Evolutionary conservation across 2,888 invertebrate species (phyloP).

Genomic region (Autographa gamma): DNA sequence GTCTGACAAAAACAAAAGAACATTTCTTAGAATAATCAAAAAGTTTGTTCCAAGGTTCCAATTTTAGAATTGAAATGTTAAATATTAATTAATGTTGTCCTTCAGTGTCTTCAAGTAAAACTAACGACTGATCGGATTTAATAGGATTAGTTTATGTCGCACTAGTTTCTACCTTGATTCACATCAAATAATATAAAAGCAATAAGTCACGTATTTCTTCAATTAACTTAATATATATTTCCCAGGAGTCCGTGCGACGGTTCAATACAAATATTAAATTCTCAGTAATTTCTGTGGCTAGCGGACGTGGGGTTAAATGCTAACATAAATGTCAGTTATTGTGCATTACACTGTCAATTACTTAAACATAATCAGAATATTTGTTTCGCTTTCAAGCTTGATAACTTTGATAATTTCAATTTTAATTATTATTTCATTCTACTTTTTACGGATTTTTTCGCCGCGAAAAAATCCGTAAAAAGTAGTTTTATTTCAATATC

Average conservation of each 20-base stretch:
- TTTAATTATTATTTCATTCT: no score
- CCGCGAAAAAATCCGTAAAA: no score
- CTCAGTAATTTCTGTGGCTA: background rate
- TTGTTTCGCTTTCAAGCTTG: no score
- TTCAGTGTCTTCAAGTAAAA: background rate
- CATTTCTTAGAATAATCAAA: no score
- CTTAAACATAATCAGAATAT: background rate
- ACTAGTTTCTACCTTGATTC: background rate
- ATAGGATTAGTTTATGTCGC: background rate
- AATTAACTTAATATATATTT: constrained; percentile 4
- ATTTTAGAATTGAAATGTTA: background rate
- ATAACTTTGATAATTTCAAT: no score
- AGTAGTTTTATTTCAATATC: no score
- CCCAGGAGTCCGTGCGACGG: background rate
- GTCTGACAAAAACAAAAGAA: no score
- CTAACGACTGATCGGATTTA: background rate
- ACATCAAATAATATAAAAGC: background rate
- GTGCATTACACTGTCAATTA: background rate
- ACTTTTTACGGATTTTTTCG: no score
- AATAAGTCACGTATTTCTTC: background rate
- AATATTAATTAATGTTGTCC: background rate
- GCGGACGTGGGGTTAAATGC: background rate
- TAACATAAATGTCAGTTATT: background rate
- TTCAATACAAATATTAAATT: background rate
- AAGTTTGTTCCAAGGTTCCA: no score